Percentiles rank a stretch among this genome's conserved stretches.
Conservation (phyloP, 2,797 vertebrate species). For the Paramormyrops hopkinsi region DNA sequence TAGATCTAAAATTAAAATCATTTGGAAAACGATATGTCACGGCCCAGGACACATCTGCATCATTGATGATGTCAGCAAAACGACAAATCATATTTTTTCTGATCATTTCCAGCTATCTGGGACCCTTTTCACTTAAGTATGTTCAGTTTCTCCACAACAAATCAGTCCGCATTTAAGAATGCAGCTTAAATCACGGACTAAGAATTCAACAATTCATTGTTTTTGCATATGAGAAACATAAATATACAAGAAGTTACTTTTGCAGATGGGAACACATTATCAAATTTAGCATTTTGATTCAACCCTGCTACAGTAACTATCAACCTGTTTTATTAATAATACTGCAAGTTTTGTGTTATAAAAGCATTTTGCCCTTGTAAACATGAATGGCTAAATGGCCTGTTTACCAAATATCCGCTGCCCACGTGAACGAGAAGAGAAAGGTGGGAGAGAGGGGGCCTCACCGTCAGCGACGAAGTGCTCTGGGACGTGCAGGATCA, state of each 20-base stretch:
- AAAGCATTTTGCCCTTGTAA: not conserved
- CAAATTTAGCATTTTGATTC: not conserved
- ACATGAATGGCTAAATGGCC: not conserved
- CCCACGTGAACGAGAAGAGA: not conserved
- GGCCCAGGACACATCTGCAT: not conserved
- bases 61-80: not conserved
- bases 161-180: not conserved
- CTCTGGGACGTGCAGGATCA: slow-evolving; percentile 93
- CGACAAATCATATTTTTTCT: not conserved
- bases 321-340: not conserved
- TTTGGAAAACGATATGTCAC: not conserved
- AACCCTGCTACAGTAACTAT: not conserved
- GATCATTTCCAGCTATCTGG: not conserved
- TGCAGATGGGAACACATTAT: not conserved
- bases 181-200: not conserved
- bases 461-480: slow-evolving; percentile 98
- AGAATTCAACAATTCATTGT: not conserved
- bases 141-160: not conserved
- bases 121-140: not conserved
- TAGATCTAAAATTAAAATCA: not conserved
- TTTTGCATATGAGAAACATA: not conserved
- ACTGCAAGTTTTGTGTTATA: not conserved
- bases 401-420: not conserved
- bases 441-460: slow-evolving; percentile 32
- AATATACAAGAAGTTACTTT: not conserved